Evolutionary conservation across 30 jellyfish, hydroid and myxozoan genomes (phyloP), one percentile per base, ranked within the genome.

Genomic region (Hydractinia echinata): DNA sequence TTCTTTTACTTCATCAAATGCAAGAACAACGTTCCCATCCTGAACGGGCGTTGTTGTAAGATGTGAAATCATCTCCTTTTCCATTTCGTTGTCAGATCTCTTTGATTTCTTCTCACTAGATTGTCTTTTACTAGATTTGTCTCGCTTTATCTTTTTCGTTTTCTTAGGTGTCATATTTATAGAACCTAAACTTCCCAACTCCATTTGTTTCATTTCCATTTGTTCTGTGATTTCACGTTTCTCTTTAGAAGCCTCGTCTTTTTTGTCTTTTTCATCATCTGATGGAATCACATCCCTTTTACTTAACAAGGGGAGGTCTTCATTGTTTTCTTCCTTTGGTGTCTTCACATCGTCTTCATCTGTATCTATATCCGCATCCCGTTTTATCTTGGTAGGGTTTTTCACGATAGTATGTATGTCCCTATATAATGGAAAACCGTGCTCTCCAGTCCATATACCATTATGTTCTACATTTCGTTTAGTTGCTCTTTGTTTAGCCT

Each of bases 1-100:
- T 70, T 93, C 99, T 51, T 87, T 95, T 19, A 93, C 83, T 54
- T 93, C 99, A 81, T 93, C 99, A 84, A 85, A 93, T 20, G 99
- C 94, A 8, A 93, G 55, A 6, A 93, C 84, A 18, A 87, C 84
- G 68, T 93, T 82, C 7, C 89, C 89, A 48, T 70, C 77, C 8
- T 50, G 55, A 61, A 13, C 19, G 5, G 79, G 79, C 53, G 14
- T 54, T 15, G 85, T 66, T 80, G 83, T 67, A 5, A 18, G 77
- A 80, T 51, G 84, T 6, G 84, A n/a, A 21, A 30, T 21, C n/a
- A 39, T 15, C 6, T 11, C 39, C 30, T 66, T 21, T 50, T 61
- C 68, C 16, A 48, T n/a, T 61, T 48, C 71, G 39, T 80, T 61
- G 18, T 49, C 62, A 7, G 14, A 44, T 8, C 71, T 64, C 53